Percentiles rank a stretch among this genome's conserved stretches.
phyloP scores from a whole-genome alignment of 2,797 vertebrate species.

The Orestias chungarensis region DNA sequence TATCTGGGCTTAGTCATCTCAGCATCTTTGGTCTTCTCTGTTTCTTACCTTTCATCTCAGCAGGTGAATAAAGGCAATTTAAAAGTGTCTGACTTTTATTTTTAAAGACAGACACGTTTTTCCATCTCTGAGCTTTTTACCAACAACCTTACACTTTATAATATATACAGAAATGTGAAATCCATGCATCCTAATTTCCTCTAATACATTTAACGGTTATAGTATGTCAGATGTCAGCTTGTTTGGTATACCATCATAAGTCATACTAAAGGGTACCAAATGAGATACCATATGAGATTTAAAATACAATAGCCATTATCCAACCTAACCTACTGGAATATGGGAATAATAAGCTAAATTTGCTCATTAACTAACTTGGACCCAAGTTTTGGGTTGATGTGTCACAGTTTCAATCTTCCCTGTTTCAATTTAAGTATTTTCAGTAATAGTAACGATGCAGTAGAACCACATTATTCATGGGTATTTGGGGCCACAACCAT shows the following conservation, averaged over 20 bases:
- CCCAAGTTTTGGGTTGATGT: background rate
- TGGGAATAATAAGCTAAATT: background rate
- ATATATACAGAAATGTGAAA: too few species aligned
- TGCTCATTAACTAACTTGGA: background rate
- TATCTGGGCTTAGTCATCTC: slow-evolving; percentile 33
- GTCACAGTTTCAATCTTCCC: background rate
- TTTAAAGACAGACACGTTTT: too few species aligned
- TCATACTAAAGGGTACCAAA: background rate
- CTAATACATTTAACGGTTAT: too few species aligned
- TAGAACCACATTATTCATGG: background rate
- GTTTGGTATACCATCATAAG: background rate
- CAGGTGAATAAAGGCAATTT: slow-evolving; percentile 23
- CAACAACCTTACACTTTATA: too few species aligned
- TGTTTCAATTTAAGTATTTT: background rate
- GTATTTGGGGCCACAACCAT: background rate
- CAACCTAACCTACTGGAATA: too few species aligned
- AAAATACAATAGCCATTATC: too few species aligned
- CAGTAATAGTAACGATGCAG: background rate
- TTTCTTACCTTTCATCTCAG: slow-evolving; percentile 14
- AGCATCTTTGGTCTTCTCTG: background rate
- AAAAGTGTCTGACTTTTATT: slow-evolving; percentile 11
- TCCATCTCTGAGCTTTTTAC: background rate
- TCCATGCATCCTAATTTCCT: too few species aligned
- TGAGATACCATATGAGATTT: too few species aligned
- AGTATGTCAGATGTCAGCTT: too few species aligned